A percentile compares a stretch with the other conserved stretches of the same genome.
Evolutionary conservation across 2,113 vertebrate species (phyloP).

Genomic region (Sturnira hondurensis): DNA sequence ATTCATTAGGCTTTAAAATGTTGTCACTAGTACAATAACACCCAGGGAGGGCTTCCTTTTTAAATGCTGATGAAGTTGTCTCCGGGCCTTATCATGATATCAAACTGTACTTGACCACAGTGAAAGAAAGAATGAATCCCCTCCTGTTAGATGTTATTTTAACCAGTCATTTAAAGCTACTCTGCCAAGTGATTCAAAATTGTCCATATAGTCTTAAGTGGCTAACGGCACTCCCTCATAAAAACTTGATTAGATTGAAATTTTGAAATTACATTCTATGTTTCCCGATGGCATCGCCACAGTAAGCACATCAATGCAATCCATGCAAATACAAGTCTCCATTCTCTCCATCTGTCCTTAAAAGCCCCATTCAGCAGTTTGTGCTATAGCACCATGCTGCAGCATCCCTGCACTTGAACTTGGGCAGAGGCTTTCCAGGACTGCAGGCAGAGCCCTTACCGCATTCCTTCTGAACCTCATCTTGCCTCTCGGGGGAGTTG

Average conservation of each 20-base stretch:
- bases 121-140: accelerated
- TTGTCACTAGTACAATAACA: neutral
- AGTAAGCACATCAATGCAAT: constrained; percentile 5
- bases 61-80: accelerated
- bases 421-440: constrained; percentile 77
- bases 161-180: neutral
- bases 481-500: constrained; percentile 79
- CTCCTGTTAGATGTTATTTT: neutral
- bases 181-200: neutral
- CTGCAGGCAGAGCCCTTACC: constrained; percentile 84
- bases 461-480: constrained; percentile 85
- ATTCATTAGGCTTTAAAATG: neutral
- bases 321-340: constrained; percentile 52
- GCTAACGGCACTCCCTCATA: neutral
- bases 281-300: neutral
- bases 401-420: constrained; percentile 81
- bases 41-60: neutral
- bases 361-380: constrained; percentile 64
- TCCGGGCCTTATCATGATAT: neutral
- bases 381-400: constrained; percentile 71
- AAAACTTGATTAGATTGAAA: neutral
- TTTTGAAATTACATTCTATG: constrained; percentile 10
- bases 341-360: constrained; percentile 39
- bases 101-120: accelerated
- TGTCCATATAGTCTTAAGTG: neutral